Evolutionary conservation across 2,113 vertebrate species (phyloP), one percentile per base, ranked within the genome.

Genomic region (Semnopithecus entellus): DNA sequence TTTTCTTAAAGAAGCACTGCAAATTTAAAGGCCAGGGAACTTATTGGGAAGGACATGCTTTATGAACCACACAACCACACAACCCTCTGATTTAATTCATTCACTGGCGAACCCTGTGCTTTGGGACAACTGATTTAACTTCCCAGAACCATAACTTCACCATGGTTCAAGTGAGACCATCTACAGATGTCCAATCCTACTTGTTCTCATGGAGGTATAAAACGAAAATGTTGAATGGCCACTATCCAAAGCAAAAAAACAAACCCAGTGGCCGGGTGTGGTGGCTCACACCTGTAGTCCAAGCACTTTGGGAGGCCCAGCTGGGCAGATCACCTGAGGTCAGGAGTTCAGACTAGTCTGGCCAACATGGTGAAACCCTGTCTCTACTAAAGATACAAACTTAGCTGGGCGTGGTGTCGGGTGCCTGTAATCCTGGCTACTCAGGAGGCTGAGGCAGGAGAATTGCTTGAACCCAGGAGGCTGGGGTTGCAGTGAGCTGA

Each of bases 1-100:
- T 88, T 81, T 66, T 83, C 94, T 90, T 89, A 93, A 94, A 93
- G 94, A 81, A 61, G 66, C 55, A 43, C 8, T 45, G 23, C 25
- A 30, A 80, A 30, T 89, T 80, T n/a, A 73, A 76, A 79, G 89
- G 78, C 73, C 45, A 8, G 57, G 76, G 8, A 32, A 59, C 22
- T 1, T 4, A 5, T 7, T 8, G 52, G 64, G n/a, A 61, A 90
- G 30, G 70, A n/a, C 22, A 0, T 1, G 52, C 8, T 12, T 10
- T 27, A 7, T 0, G 45, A 52, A 64, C 32, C 50, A 5, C 8
- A 64, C 5, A 2, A 10, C 35, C 2, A 5, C 7, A 57, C 5
- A 1, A 6, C 30, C 1, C 22, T 70, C 35, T 2, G 32, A 55
- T 10, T 87, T 22, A 4, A 30, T 27, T 52, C 50, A 16, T 13